Conservation (phyloP, 2,797 vertebrate genomes). For the Hephaestus fuliginosus region DNA sequence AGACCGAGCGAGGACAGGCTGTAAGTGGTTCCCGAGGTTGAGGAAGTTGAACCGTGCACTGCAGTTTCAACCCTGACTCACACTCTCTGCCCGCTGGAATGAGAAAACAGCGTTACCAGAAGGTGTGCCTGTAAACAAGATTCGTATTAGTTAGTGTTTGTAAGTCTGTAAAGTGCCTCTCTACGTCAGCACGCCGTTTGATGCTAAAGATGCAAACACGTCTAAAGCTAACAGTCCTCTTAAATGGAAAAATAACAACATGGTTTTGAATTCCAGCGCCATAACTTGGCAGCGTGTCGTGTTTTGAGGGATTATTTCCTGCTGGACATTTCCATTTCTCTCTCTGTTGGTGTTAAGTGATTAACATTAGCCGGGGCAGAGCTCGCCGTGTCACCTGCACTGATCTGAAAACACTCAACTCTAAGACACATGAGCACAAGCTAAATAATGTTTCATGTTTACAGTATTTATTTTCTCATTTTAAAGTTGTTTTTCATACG, state of each 20-base stretch:
- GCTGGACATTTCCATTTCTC: slow-evolving; percentile 55
- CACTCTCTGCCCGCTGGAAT: slow-evolving; percentile 33
- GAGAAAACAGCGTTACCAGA: slow-evolving; percentile 12
- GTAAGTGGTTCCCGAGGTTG: slow-evolving; percentile 46
- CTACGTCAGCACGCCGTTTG: neutral
- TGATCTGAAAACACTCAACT: slow-evolving; percentile 26
- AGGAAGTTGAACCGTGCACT: slow-evolving; percentile 34
- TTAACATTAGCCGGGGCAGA: slow-evolving; percentile 37
- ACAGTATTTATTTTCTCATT: neutral
- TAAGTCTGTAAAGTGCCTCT: neutral
- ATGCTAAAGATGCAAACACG: neutral
- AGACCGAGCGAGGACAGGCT: slow-evolving; percentile 29
- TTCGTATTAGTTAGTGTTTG: slow-evolving; percentile 17
- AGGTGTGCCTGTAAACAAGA: slow-evolving; percentile 40
- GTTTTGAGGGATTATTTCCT: slow-evolving; percentile 55
- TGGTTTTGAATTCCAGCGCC: slow-evolving; percentile 14
- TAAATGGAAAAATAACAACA: slow-evolving; percentile 25
- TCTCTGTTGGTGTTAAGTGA: slow-evolving; percentile 40
- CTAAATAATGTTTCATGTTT: neutral
- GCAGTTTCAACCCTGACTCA: slow-evolving; percentile 39
- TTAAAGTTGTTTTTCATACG: neutral
- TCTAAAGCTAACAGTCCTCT: neutral
- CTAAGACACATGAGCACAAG: neutral
- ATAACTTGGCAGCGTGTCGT: slow-evolving; percentile 41
- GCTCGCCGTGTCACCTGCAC: slow-evolving; percentile 9